Conservation (phyloP, 2,888 invertebrate species). For the Plemyria rubiginata region DNA sequence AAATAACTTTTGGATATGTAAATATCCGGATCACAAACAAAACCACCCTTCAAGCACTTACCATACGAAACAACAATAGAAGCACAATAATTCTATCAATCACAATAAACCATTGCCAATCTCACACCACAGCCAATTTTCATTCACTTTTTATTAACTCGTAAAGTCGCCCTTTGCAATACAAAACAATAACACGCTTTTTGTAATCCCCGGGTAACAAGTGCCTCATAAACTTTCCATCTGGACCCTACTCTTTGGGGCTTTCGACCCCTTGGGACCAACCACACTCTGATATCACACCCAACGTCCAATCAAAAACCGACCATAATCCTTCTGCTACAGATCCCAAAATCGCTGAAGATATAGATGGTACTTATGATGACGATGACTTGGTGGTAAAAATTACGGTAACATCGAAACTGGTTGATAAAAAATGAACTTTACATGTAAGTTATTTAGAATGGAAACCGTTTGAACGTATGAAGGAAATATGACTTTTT, state of each 20-base stretch:
- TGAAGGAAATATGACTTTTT: slow-evolving; percentile 43
- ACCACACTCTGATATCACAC: slow-evolving; percentile 67
- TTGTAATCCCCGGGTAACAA: slow-evolving; percentile 79
- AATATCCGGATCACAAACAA: not conserved
- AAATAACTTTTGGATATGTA: not conserved
- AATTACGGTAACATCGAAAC: slow-evolving; percentile 49
- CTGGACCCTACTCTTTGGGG: slow-evolving; percentile 77
- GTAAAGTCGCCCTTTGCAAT: slow-evolving; percentile 68
- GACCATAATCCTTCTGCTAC: slow-evolving; percentile 25
- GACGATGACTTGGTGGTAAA: slow-evolving; percentile 42
- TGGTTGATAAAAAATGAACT: slow-evolving; percentile 40
- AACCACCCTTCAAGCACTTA: slow-evolving; percentile 13
- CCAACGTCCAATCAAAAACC: slow-evolving; percentile 39
- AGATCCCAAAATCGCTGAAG: slow-evolving; percentile 41
- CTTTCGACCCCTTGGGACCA: slow-evolving; percentile 69
- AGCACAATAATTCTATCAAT: slow-evolving; percentile 53
- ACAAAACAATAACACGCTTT: slow-evolving; percentile 78
- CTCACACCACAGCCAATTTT: slow-evolving; percentile 61
- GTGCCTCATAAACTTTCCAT: slow-evolving; percentile 79
- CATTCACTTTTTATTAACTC: slow-evolving; percentile 78
- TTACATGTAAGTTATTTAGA: slow-evolving; percentile 16
- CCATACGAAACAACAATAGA: slow-evolving; percentile 26
- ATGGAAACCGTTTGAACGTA: slow-evolving; percentile 27
- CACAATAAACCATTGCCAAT: slow-evolving; percentile 58
- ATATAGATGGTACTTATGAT: slow-evolving; percentile 41